Evolutionary conservation across 2,113 vertebrate genomes (phyloP), one percentile per base, ranked within the genome.

Genomic region (Menidia beryllina): DNA sequence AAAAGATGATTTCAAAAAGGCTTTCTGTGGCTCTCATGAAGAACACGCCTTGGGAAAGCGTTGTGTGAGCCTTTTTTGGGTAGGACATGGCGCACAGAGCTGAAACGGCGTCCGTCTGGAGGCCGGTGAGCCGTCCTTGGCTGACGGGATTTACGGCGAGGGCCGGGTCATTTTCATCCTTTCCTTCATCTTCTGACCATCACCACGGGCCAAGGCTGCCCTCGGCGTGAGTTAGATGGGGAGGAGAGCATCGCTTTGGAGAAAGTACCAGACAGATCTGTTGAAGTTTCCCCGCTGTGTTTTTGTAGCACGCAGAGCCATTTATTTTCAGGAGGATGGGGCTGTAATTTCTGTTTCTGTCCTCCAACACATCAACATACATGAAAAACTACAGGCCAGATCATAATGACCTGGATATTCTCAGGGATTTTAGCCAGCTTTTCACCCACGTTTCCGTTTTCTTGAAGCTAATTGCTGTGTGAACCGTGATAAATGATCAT

Each of bases 61-160:
- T 34, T 5, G 7, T 34, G 64, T 79, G 82, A 82, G 79, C 79
- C 72, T 59, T 41, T 50, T 34, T 67, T 51, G 4, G 43, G 24
- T 61, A 50, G 66, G 53, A 38, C 70, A 30, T 12, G 7, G 43
- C 48, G 36, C 21, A 25, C 9, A 59, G 63, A 12, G 50, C 63
- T 82, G 47, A 77, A 77, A 65, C 45, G 54, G 75, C n/a, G 2
- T 24, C 11, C 8, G 45, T 61, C 79, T 72, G 68, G 58, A 81
- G 59, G 69, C 73, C 34, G 48, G 26, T 2, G 12, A 56, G 13
- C 56, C 39, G 72, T 53, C 84, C 77, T 73, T 80, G 84, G 52
- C 64, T 74, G 30, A 59, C 69, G 61, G 72, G 81, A 86, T 88
- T 84, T 82, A 88, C 60, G 54, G 59, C 62, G 6, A 58, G 57